These are phyloP conservation scores for Rhabdophis nuchalis DNA, from an alignment of 2,797 vertebrate species.

Conservation along the genomic window DNA sequence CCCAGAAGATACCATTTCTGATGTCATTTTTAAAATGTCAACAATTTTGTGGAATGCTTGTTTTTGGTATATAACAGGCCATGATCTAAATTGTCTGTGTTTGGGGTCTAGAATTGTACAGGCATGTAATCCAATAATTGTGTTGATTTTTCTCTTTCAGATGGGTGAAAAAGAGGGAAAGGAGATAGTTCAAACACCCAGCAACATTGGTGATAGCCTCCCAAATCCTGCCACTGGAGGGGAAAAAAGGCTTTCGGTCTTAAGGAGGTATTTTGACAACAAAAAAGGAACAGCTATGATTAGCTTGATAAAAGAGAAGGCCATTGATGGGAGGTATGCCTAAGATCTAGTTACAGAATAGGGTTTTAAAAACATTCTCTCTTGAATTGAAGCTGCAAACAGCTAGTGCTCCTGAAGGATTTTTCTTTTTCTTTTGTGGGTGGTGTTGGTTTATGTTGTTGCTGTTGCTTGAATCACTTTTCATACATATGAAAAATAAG, in stretches of 20 bases:
- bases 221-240: conserved; percentile 24
- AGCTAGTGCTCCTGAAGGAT: conserved; percentile 27
- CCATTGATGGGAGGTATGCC: conserved; percentile 52
- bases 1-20: neutral
- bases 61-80: accelerated
- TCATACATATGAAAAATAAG: conserved; percentile 51
- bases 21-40: neutral
- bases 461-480: conserved; percentile 18
- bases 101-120: neutral
- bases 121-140: neutral
- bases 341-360: conserved; percentile 62
- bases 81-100: accelerated
- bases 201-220: neutral
- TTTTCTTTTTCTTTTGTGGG: too few species aligned
- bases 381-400: conserved; percentile 46
- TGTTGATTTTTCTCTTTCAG: neutral
- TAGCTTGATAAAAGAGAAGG: conserved; percentile 60
- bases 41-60: neutral
- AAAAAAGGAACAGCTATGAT: conserved; percentile 52
- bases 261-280: conserved; percentile 61
- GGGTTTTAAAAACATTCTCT: conserved; percentile 57
- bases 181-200: neutral
- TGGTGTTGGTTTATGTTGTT: conserved; percentile 21
- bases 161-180: neutral
- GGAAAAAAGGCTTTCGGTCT: conserved; percentile 25